Base-by-base conservation (phyloP, 2,797 vertebrate species). In the Paratrypauchen microcephalus region DNA sequence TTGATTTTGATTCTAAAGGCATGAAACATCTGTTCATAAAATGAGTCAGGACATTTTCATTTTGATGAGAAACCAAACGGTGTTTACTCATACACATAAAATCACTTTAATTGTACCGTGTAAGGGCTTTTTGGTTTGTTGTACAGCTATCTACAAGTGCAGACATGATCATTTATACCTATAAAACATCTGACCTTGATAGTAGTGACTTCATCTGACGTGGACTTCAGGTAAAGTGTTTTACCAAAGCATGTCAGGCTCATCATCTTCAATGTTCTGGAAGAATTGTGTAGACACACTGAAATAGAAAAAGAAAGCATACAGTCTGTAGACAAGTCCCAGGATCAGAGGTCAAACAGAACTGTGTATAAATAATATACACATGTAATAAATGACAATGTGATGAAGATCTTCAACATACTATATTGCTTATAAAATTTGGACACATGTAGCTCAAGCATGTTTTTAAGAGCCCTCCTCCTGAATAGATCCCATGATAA, bases 1-100 rank as follows among this genome's bases (percentile, higher is more conserved):
- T 16, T 2, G 15, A 70, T 13, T 41, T 54, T 72, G 65, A 5
- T 13, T 64, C 70, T 77, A 69, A 87, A 85, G 30, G 57, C 69
- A 67, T 74, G 74, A 81, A 85, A 82, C 70, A 78, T 84, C 78
- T 83, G 55, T 81, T 85, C 70, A 82, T 74, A 70, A 75, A 75
- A 66, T 70, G 66, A 58, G 55, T 82, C 64, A 69, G 78, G 83
- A 79, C 26, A 5, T 8, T 52, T 76, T 39, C 58, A 50, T 58
- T 71, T 71, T 58, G 72, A 79, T 48, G 47, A 62, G 21, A 75
- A 45, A 45, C 32, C 32, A n/a, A 58, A 50, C 7, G 8, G 50
- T 52, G 50, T 45, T 45, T 45, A 45, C 4, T n/a, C 50, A 9
- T 9, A 52, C 19, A n/a, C 19, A 52, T n/a, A 7, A n/a, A 50